Evolutionary conservation across 2,888 invertebrate genomes (phyloP), one percentile per base, ranked within the genome.

Genomic region (Xanthia togata): DNA sequence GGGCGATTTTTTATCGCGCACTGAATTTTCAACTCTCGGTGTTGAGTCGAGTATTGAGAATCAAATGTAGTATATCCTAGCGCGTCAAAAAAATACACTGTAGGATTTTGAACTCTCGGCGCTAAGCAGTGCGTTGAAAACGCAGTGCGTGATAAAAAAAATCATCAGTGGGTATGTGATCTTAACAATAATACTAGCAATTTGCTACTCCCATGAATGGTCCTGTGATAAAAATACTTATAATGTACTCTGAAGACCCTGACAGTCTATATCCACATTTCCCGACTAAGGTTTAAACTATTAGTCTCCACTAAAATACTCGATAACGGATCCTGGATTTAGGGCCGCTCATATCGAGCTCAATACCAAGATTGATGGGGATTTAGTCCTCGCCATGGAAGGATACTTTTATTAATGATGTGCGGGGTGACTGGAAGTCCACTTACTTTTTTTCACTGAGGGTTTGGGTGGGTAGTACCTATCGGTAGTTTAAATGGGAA

Each of bases 371-470:
- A 83, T 80, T 83, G 80, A 80, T 80, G 83, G 79, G 78, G 41
- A 67, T 65, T 55, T 60, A 53, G 78, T 55, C 38, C 71, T 79
- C 23, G 41, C 62, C 59, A 55, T 65, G 83, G 72, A 71, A 60
- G 72, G 80, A 65, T 71, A 70, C 59, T 79, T 69, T 83, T 80
- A 80, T 83, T 83, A 83, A 80, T 80, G 80, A 79, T 71, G n/a
- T 71, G 35, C 55, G 62, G 65, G 65, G 57, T 70, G 59, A 71
- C 71, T 47, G 64, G 47, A 47, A 55, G 55, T 50, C 65, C 65
- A 50, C 23, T 65, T 41, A 35, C 14, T 57, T 60, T 60, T 23
- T 35, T 11, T n/a, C n/a, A 12, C 5, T 41, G 38, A 53, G 20
- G n/a, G 23, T 57, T 50, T 14, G 1, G 20, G 26, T 17, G n/a